These are phyloP conservation scores for Calycopis cecrops DNA, from an alignment of 1,140 invertebrate genomes.

Conservation along the genomic window DNA sequence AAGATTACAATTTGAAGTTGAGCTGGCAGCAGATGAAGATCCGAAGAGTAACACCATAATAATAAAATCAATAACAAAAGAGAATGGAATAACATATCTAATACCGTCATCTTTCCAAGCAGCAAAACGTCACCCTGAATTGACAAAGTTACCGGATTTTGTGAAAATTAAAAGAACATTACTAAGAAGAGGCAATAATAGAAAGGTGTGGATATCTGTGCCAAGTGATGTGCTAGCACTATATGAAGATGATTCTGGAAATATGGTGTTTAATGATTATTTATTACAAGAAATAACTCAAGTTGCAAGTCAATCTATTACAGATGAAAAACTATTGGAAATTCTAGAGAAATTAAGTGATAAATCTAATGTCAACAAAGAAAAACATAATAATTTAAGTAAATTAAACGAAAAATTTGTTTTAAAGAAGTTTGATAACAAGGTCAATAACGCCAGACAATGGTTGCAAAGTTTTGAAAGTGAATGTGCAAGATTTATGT, in stretches of 20 bases:
- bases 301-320: constrained; percentile 20
- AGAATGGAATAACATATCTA: constrained; percentile 23
- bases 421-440: constrained; percentile 22
- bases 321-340: constrained; percentile 22
- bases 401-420: constrained; percentile 22
- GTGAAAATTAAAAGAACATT: constrained; percentile 23
- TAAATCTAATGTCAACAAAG: constrained; percentile 16
- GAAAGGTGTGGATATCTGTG: constrained; percentile 24
- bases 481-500: constrained; percentile 24
- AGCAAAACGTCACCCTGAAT: constrained; percentile 24
- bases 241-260: constrained; percentile 23
- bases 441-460: constrained; percentile 22
- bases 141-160: constrained; percentile 23
- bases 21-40: constrained; percentile 23
- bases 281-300: constrained; percentile 23
- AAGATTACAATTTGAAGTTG: constrained; percentile 25
- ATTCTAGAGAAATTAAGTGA: constrained; percentile 24
- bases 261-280: constrained; percentile 25
- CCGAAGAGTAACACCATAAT: constrained; percentile 21
- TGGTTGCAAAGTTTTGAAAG: constrained; percentile 24
- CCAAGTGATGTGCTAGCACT: constrained; percentile 24
- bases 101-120: constrained; percentile 24
- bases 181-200: constrained; percentile 24
- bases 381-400: constrained; percentile 18
- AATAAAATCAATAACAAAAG: constrained; percentile 26